A percentile compares a stretch with the other conserved stretches of the same genome.
phyloP scores from a whole-genome alignment of 2,113 vertebrate species.

The Phoxinus phoxinus region DNA sequence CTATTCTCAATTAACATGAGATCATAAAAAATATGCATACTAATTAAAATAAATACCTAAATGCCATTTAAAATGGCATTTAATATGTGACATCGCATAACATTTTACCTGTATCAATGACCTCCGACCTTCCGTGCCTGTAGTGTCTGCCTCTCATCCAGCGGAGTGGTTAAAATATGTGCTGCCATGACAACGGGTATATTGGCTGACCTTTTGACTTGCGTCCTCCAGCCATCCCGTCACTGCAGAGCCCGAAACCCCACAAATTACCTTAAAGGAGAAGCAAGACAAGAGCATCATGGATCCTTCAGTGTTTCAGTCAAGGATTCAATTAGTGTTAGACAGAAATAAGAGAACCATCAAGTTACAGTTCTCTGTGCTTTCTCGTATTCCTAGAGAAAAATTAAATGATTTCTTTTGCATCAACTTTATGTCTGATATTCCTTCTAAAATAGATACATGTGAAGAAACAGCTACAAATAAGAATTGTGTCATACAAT shows the following conservation, averaged over 20 bases:
- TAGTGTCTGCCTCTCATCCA: conserved; percentile 76
- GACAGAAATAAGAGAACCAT: not conserved
- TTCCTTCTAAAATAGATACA: not conserved
- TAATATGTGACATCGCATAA: not conserved
- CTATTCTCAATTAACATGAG: too few relatives aligned
- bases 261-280: conserved; percentile 78
- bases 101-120: not conserved
- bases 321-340: not conserved
- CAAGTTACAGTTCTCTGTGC: not conserved
- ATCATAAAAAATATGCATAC: too few relatives aligned
- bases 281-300: not conserved
- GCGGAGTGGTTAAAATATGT: conserved; percentile 79
- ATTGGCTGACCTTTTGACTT: conserved; percentile 84
- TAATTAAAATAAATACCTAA: too few relatives aligned
- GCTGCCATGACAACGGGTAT: conserved; percentile 83
- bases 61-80: not conserved
- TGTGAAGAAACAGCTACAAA: not conserved
- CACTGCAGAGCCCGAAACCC: conserved; percentile 77
- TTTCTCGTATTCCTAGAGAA: not conserved
- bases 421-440: not conserved
- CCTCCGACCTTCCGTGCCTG: conserved; percentile 75
- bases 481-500: not conserved
- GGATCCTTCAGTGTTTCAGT: not conserved
- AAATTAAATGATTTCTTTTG: not conserved
- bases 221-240: conserved; percentile 82